Percentiles rank a stretch among this genome's conserved stretches.
Evolutionary conservation across 2,113 vertebrate species (phyloP).

Genomic region (Lates calcarifer): DNA sequence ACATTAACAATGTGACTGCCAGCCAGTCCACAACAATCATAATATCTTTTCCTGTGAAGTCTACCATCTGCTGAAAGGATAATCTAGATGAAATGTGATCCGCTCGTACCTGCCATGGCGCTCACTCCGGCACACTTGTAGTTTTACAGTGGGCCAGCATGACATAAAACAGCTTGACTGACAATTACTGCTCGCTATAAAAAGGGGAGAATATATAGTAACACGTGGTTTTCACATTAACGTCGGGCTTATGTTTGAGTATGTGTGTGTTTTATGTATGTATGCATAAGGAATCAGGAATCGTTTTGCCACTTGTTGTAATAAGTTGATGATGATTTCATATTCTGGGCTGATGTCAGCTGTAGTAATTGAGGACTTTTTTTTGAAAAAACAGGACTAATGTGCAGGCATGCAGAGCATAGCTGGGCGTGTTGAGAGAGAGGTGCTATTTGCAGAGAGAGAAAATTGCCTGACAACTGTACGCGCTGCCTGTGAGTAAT

Average conservation of each 20-base stretch:
- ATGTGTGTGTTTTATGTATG: constrained; percentile 9
- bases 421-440: constrained; percentile 50
- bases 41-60: constrained; percentile 44
- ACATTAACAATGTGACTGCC: constrained; percentile 30
- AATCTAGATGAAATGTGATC: constrained; percentile 47
- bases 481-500: constrained; percentile 64
- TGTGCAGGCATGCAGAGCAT: constrained; percentile 40
- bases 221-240: constrained; percentile 62
- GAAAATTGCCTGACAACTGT: constrained; percentile 67
- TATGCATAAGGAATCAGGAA: constrained; percentile 14
- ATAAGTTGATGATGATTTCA: constrained; percentile 36
- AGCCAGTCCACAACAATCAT: constrained; percentile 43
- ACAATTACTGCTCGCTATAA: constrained; percentile 62
- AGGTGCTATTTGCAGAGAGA: constrained; percentile 62
- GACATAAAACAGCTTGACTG: constrained; percentile 66
- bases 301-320: constrained; percentile 8
- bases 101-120: constrained; percentile 45
- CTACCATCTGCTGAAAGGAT: constrained; percentile 56
- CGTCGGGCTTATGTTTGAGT: constrained; percentile 29
- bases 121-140: constrained; percentile 43
- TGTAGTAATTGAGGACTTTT: constrained; percentile 51
- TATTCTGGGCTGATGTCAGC: constrained; percentile 14
- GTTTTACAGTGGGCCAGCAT: constrained; percentile 51
- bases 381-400: constrained; percentile 27
- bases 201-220: constrained; percentile 35